Evolutionary conservation across 2,797 vertebrate genomes (phyloP), one percentile per base, ranked within the genome.

Genomic region (Strix occidentalis): DNA sequence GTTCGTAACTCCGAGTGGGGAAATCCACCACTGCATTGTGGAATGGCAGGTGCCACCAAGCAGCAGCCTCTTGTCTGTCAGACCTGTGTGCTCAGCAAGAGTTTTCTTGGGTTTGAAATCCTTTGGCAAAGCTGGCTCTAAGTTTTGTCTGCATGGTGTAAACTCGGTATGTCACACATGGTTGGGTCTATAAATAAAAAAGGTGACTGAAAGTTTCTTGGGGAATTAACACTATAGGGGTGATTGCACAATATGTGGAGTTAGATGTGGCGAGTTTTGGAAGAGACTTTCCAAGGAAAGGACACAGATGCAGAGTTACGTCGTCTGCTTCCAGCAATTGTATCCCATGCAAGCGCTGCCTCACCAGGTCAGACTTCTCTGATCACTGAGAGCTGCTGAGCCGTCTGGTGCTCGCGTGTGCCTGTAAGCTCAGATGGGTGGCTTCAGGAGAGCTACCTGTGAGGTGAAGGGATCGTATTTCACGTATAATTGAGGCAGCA

Each of bases 381-480:
- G 13, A 1, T 45, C 6, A 2, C 51, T 0, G 3, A n/a, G 31
- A 45, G 48, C 76, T 80, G 51, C 45, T 26, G 84, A 51, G 33
- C 58, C 8, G 3, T 37, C 43, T 5, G 0, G 1, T 51, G 64
- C 56, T n/a, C 9, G 8, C 2, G 0, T 50, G 25, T 29, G 50
- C 37, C 46, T 50, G 33, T 14, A 4, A 7, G 56, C 81, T 78
- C 1, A 0, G 45, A 13, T 28, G 3, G 1, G 65, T 23, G 26
- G 54, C 71, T 74, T 54, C 53, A 39, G 77, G 61, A 83, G n/a
- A 66, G 51, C 60, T 79, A 65, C 60, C 83, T 54, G 48, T 31
- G 84, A 43, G 33, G 33, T 13, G 1, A 6, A 35, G 51, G 70
- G 89, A 31, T 86, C 0, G 0, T 45, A 11, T 92, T 89, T 81